phyloP scores from a whole-genome alignment of 2,888 invertebrate genomes.

The Philhelius pedissequus region DNA sequence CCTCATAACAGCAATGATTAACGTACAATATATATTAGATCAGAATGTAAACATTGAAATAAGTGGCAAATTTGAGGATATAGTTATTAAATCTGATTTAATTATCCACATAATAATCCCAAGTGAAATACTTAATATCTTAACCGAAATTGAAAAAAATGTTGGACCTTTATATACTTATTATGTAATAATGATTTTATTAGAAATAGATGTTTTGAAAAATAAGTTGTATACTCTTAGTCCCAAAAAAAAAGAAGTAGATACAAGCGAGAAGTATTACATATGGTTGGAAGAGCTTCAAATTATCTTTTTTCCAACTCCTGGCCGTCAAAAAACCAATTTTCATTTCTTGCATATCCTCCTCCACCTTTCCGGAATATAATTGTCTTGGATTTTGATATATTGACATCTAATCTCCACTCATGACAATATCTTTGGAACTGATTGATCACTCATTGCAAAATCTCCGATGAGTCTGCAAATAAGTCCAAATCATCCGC shows the following conservation, averaged over 20 bases:
- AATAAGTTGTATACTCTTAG: neutral
- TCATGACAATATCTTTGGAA: too few relatives aligned
- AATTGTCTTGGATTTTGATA: too few relatives aligned
- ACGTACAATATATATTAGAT: neutral
- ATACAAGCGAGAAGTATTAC: neutral
- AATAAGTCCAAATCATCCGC: too few relatives aligned
- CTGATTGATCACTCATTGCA: too few relatives aligned
- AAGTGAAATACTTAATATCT: neutral
- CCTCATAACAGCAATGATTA: neutral
- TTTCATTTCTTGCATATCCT: too few relatives aligned
- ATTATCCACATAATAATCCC: neutral
- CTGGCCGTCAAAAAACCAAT: too few relatives aligned
- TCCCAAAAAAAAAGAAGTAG: neutral
- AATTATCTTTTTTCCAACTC: too few relatives aligned
- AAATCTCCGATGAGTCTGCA: too few relatives aligned
- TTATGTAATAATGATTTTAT: neutral
- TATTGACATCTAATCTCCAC: too few relatives aligned
- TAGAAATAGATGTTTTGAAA: neutral
- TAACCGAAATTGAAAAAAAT: neutral
- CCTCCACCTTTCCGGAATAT: too few relatives aligned
- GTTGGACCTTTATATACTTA: neutral
- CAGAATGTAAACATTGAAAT: neutral
- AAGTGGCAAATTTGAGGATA: neutral
- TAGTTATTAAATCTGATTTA: conserved; percentile 1
- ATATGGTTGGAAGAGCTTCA: neutral